Base-by-base conservation (phyloP, 1,140 invertebrate genomes). In the Caenorhabditis briggsae region DNA sequence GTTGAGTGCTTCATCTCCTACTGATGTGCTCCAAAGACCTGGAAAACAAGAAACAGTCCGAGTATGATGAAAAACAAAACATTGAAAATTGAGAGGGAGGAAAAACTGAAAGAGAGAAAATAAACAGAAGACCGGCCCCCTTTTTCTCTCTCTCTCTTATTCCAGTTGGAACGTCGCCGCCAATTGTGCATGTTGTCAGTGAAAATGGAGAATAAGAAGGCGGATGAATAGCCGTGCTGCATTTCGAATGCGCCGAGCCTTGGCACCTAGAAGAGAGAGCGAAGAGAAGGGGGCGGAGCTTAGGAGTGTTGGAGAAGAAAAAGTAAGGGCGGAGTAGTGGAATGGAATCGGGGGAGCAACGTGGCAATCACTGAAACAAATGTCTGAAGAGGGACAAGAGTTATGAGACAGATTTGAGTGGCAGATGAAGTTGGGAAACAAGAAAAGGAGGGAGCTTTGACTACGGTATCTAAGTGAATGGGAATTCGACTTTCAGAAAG, bases 181-280 rank as follows among this genome's bases (percentile, higher is more conserved):
- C 70, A 78, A 78, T 78, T 78, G 70, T 50, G 70, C 70, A 46
- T 78, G 43, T 78, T 78, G 70, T 78, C 70, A 78, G 70, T 78
- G 70, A 78, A 78, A 50, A n/a, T 43, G 64, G 23, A 70, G 16
- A 50, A 50, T 46, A 23, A 50, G 46, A n/a, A 78, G 70, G 70
- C 46, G 59, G 59, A 61, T 61, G 59, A 53, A 78, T 50, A 78
- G 70, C 70, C 43, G 43, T 78, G 70, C 70, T 78, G 70, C 70
- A 78, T 78, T 78, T 78, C 46, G 46, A 78, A 78, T 50, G 70
- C 70, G 43, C 46, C 46, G 70, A 78, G 70, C 70, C 70, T 78
- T 78, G 70, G 70, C 70, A 78, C 70, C 70, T 78, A 78, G 70
- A 78, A 78, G 70, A 78, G 70, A 78, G 70, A 7, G 70, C 50